Percentiles rank a stretch among this genome's conserved stretches.
These are phyloP conservation scores for Neodon shergylaensis DNA, from an alignment of 2,113 vertebrate species.

Conservation along the genomic window DNA sequence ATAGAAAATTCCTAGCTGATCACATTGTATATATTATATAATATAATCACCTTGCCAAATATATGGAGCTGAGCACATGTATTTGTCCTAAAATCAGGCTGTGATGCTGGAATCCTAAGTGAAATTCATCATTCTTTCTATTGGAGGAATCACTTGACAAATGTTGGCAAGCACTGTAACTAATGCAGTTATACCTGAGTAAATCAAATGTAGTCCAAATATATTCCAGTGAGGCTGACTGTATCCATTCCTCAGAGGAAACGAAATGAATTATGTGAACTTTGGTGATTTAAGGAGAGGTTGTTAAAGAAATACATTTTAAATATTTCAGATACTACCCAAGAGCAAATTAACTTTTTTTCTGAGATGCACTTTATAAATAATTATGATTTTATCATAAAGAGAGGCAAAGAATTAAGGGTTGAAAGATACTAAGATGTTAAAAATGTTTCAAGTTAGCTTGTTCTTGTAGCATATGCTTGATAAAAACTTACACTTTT, in stretches of 20 bases:
- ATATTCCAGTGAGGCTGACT: slow-evolving; percentile 82
- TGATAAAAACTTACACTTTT: slow-evolving; percentile 2
- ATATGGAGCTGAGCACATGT: slow-evolving; percentile 87
- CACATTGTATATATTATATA: slow-evolving; percentile 75
- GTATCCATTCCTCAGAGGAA: slow-evolving; percentile 78
- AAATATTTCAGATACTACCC: neutral
- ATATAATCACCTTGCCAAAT: slow-evolving; percentile 83
- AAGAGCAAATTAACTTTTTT: slow-evolving; percentile 22
- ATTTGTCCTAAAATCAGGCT: slow-evolving; percentile 83
- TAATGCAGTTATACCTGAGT: slow-evolving; percentile 87
- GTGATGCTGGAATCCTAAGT: slow-evolving; percentile 84
- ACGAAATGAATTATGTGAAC: slow-evolving; percentile 78
- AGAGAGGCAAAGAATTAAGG: neutral
- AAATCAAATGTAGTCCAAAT: slow-evolving; percentile 87
- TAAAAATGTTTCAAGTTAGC: neutral
- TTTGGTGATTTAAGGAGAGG: slow-evolving; percentile 74
- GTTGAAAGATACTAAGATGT: neutral
- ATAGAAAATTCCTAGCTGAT: slow-evolving; percentile 83
- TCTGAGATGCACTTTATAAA: neutral
- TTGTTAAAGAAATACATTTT: slow-evolving; percentile 36
- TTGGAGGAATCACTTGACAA: slow-evolving; percentile 83
- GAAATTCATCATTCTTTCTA: slow-evolving; percentile 82
- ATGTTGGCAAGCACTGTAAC: slow-evolving; percentile 86
- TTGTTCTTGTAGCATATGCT: neutral
- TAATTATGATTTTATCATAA: neutral